These are phyloP conservation scores for Scomber scombrus DNA, from an alignment of 2,113 vertebrate genomes.

Conservation along the genomic window DNA sequence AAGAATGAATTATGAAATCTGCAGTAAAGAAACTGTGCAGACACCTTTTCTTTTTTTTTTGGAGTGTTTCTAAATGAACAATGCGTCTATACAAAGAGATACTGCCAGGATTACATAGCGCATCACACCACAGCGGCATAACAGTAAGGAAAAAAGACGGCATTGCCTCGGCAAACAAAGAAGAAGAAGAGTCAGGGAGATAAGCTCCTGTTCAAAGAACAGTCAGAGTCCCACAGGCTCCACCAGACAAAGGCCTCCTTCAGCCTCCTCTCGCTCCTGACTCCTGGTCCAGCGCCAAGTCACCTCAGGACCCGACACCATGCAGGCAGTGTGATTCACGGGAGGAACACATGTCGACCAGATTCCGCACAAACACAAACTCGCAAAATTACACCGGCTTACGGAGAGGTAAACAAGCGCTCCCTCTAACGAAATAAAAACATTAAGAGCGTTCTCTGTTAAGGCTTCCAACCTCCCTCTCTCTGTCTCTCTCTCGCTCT, in stretches of 20 bases:
- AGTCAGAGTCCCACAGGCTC: conserved; percentile 36
- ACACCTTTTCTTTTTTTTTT: too few relatives aligned
- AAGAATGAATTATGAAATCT: too few relatives aligned
- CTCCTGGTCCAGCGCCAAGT: conserved; percentile 3
- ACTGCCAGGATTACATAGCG: conserved; percentile 10
- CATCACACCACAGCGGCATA: not conserved
- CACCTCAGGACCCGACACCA: conserved; percentile 56
- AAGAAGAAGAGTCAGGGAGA: not conserved
- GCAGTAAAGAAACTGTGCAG: too few relatives aligned
- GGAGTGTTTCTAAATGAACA: not conserved
- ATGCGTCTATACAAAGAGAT: conserved; percentile 11
- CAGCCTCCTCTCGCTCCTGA: conserved; percentile 25
- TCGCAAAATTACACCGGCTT: not conserved
- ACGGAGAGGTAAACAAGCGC: not conserved
- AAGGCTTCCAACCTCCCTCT: not conserved
- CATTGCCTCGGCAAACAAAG: conserved; percentile 41
- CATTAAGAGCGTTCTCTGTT: not conserved
- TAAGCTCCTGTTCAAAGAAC: conserved; percentile 1
- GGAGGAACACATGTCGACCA: conserved; percentile 63
- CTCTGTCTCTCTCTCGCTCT: not conserved
- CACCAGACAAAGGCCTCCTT: conserved; percentile 74
- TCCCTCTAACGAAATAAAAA: not conserved
- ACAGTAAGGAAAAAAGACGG: conserved; percentile 1
- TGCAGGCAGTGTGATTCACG: conserved; percentile 69
- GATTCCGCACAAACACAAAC: conserved; percentile 33